Conservation (phyloP, 2,888 invertebrate genomes). For the Chironomus tentans region DNA sequence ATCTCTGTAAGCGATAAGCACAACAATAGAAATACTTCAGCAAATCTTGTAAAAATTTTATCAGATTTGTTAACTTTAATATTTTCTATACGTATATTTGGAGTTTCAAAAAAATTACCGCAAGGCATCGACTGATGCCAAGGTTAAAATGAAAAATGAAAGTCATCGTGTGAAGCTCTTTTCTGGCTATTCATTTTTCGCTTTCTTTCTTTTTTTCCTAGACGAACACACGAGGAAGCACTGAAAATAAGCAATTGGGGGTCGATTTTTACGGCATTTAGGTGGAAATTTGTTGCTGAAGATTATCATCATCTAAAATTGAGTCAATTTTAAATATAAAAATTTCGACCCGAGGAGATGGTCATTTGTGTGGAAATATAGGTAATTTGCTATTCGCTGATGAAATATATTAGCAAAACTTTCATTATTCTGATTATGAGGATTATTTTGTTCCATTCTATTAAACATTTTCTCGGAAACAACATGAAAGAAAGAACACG, state of each 20-base stretch:
- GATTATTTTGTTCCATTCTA: too few relatives aligned
- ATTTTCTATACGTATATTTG: neutral
- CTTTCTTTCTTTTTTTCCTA: neutral
- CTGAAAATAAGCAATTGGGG: neutral
- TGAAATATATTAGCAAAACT: too few relatives aligned
- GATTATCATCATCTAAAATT: constrained; percentile 4
- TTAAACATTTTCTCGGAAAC: too few relatives aligned
- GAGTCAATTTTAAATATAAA: neutral
- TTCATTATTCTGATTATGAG: too few relatives aligned
- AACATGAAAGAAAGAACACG: too few relatives aligned
- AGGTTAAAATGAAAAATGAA: constrained; percentile 22
- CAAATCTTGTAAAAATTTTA: too few relatives aligned
- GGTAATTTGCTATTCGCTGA: too few relatives aligned
- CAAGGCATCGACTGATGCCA: neutral
- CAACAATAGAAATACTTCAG: too few relatives aligned
- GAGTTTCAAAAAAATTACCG: neutral
- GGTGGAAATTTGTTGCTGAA: constrained; percentile 10
- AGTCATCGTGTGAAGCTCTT: constrained; percentile 3
- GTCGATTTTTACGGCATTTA: neutral
- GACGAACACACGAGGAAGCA: neutral
- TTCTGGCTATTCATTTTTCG: neutral
- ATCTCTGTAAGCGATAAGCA: neutral
- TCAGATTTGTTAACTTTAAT: too few relatives aligned
- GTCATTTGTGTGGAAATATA: too few relatives aligned
- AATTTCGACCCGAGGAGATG: too few relatives aligned